Evolutionary conservation across 2,888 invertebrate genomes (phyloP).

Genomic region (Dilophus febrilis): DNA sequence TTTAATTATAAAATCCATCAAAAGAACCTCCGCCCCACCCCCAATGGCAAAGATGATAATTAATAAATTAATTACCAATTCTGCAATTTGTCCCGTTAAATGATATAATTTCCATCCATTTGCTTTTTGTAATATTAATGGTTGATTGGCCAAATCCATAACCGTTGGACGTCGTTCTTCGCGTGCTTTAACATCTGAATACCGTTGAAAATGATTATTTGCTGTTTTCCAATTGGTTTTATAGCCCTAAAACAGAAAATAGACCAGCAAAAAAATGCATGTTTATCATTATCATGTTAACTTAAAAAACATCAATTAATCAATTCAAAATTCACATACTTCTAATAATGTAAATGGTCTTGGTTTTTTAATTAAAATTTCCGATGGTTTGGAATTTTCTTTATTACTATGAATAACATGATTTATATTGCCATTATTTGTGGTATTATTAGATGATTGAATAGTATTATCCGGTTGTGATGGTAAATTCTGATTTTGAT

Average conservation of each 20-base stretch:
- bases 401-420: constrained; percentile 17
- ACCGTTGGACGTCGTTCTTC: constrained; percentile 75
- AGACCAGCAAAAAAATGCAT: neutral
- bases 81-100: constrained; percentile 82
- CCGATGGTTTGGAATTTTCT: constrained; percentile 27
- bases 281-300: neutral
- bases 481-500: constrained; percentile 10
- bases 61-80: constrained; percentile 45
- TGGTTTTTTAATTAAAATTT: constrained; percentile 26
- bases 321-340: constrained; percentile 13
- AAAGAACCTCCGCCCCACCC: no score
- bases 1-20: no score
- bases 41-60: no score
- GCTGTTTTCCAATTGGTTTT: constrained; percentile 53
- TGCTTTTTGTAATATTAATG: constrained; percentile 68
- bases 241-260: constrained; percentile 36
- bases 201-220: constrained; percentile 55
- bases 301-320: neutral
- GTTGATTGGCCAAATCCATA: constrained; percentile 77
- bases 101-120: constrained; percentile 93
- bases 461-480: constrained; percentile 1
- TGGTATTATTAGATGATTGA: no score
- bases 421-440: no score
- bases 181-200: constrained; percentile 71
- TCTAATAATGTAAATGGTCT: constrained; percentile 24